Percentiles rank a stretch among this genome's conserved stretches.
Evolutionary conservation across 2,888 invertebrate species (phyloP).

Genomic region (Meteorus colon): DNA sequence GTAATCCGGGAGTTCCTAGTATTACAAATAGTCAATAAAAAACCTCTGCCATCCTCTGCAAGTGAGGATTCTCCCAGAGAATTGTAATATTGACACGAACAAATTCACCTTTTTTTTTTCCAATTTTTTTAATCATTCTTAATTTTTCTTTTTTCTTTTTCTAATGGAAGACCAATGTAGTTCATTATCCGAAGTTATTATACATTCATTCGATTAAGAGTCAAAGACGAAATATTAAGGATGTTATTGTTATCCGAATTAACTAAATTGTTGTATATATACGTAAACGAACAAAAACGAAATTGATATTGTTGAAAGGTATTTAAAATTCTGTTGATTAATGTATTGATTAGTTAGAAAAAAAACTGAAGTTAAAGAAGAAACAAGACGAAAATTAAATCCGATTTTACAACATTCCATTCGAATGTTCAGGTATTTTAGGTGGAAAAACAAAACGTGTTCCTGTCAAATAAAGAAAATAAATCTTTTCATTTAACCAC

Average conservation of each 20-base stretch:
- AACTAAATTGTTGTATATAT: conserved; percentile 2
- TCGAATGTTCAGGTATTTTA: conserved; percentile 12
- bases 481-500: conserved; percentile 4
- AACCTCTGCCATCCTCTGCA: conserved; percentile 55
- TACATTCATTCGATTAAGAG: background rate
- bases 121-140: background rate
- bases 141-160: conserved; percentile 21
- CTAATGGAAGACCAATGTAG: background rate
- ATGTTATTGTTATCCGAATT: conserved; percentile 20
- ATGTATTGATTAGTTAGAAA: conserved; percentile 5
- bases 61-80: conserved; percentile 55
- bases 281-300: conserved; percentile 4
- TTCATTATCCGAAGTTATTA: conserved; percentile 13
- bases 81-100: conserved; percentile 28
- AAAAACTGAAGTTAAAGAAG: background rate
- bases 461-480: conserved; percentile 12
- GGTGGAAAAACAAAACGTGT: conserved; percentile 24
- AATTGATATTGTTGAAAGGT: conserved; percentile 26
- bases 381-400: background rate
- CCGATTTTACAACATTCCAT: conserved; percentile 35
- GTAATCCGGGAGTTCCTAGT: conserved; percentile 29
- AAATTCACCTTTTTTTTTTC: background rate
- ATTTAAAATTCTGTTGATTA: background rate
- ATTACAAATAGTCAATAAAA: conserved; percentile 41
- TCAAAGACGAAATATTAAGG: conserved; percentile 8